These are phyloP conservation scores for Trilocha varians DNA, from an alignment of 2,888 invertebrate species.

Conservation along the genomic window DNA sequence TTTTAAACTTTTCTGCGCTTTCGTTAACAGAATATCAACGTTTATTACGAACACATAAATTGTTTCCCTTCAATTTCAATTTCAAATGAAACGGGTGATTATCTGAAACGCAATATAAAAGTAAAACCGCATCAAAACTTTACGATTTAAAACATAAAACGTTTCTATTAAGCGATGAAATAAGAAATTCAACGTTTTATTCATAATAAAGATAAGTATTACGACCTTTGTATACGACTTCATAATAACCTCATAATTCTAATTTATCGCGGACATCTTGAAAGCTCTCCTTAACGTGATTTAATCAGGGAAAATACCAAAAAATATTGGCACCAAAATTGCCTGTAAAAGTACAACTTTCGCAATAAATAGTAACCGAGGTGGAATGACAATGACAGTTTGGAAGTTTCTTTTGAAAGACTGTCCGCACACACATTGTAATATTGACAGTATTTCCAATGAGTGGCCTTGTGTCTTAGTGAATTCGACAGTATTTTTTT, in stretches of 20 bases:
- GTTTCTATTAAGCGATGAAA: neutral
- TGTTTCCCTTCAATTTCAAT: too few species aligned
- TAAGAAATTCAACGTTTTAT: slow-evolving; percentile 1
- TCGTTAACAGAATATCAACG: too few species aligned
- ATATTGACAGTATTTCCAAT: too few species aligned
- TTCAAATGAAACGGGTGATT: neutral
- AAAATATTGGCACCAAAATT: slow-evolving; percentile 6
- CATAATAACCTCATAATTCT: slow-evolving; percentile 7
- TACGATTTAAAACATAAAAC: neutral
- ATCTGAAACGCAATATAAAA: neutral
- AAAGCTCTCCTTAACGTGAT: slow-evolving; percentile 1
- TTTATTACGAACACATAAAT: too few species aligned
- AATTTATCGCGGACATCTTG: slow-evolving; percentile 4
- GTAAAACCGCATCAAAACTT: neutral
- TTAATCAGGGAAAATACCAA: slow-evolving; percentile 5
- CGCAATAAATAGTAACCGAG: slow-evolving; percentile 6
- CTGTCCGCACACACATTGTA: too few species aligned
- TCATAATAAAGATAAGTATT: slow-evolving; percentile 4
- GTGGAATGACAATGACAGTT: slow-evolving; percentile 1
- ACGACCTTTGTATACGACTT: slow-evolving; percentile 2
- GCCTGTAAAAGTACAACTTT: slow-evolving; percentile 5
- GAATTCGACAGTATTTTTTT: too few species aligned
- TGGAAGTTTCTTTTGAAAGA: neutral
- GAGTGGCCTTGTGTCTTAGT: too few species aligned
- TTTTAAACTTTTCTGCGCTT: too few species aligned